These are phyloP conservation scores for Mastomys coucha DNA, from an alignment of 2,113 vertebrate species.

Conservation along the genomic window DNA sequence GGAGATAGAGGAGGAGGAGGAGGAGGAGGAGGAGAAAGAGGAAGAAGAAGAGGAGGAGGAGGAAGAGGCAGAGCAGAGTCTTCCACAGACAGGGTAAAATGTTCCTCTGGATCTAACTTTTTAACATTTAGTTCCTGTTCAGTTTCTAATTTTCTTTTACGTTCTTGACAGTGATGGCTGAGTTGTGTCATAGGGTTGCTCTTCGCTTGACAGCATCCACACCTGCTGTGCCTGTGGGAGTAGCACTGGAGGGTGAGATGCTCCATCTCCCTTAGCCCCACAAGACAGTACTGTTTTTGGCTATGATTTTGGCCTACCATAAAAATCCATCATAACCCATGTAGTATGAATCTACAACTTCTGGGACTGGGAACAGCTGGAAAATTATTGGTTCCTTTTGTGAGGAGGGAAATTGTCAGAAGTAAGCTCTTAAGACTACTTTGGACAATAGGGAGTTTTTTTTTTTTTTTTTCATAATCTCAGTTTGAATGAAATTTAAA, in stretches of 20 bases:
- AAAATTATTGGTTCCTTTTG: conserved; percentile 57
- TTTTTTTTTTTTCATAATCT: background rate
- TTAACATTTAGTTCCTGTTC: conserved; percentile 29
- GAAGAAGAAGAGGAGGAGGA: conserved; percentile 24
- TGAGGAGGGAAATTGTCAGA: conserved; percentile 52
- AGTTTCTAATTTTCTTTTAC: conserved; percentile 62
- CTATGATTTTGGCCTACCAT: conserved; percentile 20
- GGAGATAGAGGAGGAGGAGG: conserved; percentile 51
- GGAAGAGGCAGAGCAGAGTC: conserved; percentile 24
- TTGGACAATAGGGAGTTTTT: conserved; percentile 60
- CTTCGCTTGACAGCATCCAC: background rate
- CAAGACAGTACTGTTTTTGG: background rate
- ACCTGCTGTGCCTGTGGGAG: background rate
- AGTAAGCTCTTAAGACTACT: conserved; percentile 55
- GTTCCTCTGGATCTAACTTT: conserved; percentile 68
- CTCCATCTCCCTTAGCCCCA: background rate
- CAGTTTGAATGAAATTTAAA: conserved; percentile 80
- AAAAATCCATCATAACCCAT: background rate
- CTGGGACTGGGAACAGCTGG: conserved; percentile 8
- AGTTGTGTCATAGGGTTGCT: conserved; percentile 3
- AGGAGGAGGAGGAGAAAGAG: conserved; percentile 4
- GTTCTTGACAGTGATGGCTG: conserved; percentile 64
- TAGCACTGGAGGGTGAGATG: background rate
- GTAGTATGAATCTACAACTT: conserved; percentile 35
- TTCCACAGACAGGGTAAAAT: conserved; percentile 48